phyloP scores from a whole-genome alignment of 2,113 vertebrate genomes.

The Holacanthus passer region DNA sequence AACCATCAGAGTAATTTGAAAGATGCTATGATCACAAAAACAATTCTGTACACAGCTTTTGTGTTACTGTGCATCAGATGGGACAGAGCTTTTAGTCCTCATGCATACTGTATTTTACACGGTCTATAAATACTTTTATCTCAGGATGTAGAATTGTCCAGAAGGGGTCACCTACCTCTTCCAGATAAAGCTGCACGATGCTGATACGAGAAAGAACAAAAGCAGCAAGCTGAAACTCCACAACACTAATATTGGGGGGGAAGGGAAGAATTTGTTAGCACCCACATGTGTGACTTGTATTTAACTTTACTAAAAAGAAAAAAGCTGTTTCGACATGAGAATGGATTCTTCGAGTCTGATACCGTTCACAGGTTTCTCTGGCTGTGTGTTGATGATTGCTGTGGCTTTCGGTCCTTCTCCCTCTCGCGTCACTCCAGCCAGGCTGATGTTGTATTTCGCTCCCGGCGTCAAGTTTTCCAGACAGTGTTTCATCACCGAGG shows the following conservation, averaged over 20 bases:
- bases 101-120: not conserved
- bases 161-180: slow-evolving; percentile 66
- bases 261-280: not conserved
- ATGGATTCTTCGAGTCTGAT: not conserved
- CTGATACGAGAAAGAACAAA: slow-evolving; percentile 55
- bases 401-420: slow-evolving; percentile 67
- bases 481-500: slow-evolving; percentile 21
- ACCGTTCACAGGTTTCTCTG: slow-evolving; percentile 55
- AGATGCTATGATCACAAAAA: not conserved
- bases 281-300: not conserved
- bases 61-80: not conserved
- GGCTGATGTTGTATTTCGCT: slow-evolving; percentile 65
- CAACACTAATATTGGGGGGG: slow-evolving; percentile 35
- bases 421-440: slow-evolving; percentile 64
- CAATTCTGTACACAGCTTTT: not conserved
- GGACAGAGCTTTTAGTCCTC: not conserved
- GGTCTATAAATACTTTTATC: not conserved
- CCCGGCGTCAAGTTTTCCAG: slow-evolving; percentile 63
- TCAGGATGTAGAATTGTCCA: not conserved
- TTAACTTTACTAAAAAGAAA: not conserved
- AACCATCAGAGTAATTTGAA: not conserved
- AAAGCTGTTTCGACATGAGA: not conserved
- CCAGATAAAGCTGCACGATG: slow-evolving; percentile 54
- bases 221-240: slow-evolving; percentile 61
- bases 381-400: slow-evolving; percentile 21